Evolutionary conservation across 2,888 invertebrate species (phyloP).

Genomic region (Epinotia ramella): DNA sequence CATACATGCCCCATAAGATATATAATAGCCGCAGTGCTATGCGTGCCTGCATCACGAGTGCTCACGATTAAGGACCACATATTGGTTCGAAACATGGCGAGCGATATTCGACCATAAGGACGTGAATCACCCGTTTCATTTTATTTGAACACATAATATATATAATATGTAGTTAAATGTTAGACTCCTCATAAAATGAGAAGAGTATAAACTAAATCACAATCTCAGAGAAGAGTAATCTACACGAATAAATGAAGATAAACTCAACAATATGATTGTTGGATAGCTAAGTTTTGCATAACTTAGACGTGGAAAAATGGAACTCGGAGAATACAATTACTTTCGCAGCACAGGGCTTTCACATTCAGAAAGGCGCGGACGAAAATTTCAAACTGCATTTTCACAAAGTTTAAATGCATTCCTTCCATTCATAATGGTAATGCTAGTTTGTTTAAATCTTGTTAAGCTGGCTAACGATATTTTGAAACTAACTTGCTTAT

Average conservation of each 20-base stretch:
- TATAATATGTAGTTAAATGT: too few relatives aligned
- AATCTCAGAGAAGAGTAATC: background rate
- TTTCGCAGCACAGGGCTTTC: conserved; percentile 32
- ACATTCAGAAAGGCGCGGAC: conserved; percentile 1
- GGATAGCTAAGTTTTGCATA: conserved; percentile 15
- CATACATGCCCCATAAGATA: too few relatives aligned
- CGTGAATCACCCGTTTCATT: too few relatives aligned
- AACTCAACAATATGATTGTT: conserved; percentile 15
- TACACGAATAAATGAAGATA: conserved; percentile 17
- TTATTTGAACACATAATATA: too few relatives aligned
- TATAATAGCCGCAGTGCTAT: too few relatives aligned
- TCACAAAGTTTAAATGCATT: conserved; percentile 16
- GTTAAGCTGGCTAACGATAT: background rate
- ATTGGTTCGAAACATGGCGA: too few relatives aligned
- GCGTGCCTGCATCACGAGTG: too few relatives aligned
- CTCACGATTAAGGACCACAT: too few relatives aligned
- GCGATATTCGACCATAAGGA: too few relatives aligned
- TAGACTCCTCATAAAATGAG: background rate
- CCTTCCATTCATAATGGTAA: background rate
- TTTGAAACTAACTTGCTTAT: background rate
- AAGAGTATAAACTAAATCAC: background rate
- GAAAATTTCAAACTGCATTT: conserved; percentile 26
- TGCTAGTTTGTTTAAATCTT: background rate
- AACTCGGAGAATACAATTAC: conserved; percentile 31
- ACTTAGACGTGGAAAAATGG: conserved; percentile 32